Evolutionary conservation across 2,113 vertebrate genomes (phyloP).

Genomic region (Salminus brasiliensis): DNA sequence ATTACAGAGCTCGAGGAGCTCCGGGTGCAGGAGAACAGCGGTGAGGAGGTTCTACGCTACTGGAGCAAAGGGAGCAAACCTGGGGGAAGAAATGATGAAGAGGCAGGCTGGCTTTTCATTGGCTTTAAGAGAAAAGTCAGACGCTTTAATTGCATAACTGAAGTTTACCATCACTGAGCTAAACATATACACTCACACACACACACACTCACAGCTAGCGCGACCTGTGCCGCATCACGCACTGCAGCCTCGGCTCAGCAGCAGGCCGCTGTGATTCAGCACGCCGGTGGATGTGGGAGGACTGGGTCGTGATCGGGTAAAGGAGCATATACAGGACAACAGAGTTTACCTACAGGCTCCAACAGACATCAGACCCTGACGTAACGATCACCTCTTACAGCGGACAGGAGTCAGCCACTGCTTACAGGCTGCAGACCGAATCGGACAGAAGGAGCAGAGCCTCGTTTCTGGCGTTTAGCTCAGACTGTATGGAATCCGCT

Average conservation of each 20-base stretch:
- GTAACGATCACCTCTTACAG: too few species aligned
- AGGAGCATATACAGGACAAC: not conserved
- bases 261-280: not conserved
- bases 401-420: not conserved
- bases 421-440: not conserved
- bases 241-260: not conserved
- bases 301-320: not conserved
- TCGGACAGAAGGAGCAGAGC: not conserved
- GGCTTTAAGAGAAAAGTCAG: not conserved
- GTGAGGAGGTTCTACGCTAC: not conserved
- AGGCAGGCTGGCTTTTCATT: not conserved
- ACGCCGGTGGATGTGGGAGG: not conserved
- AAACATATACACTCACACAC: not conserved
- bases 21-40: too few species aligned
- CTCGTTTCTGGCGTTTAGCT: not conserved
- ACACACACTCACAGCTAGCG: too few species aligned
- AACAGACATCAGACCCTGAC: too few species aligned
- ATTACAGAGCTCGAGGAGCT: not conserved
- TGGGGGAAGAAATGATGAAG: not conserved
- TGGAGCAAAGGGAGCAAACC: not conserved
- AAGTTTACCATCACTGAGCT: not conserved
- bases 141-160: not conserved
- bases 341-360: too few species aligned
- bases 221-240: too few species aligned
- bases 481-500: slow-evolving; percentile 36